Evolutionary conservation across 2,113 vertebrate genomes (phyloP).

Genomic region (Talpa occidentalis): DNA sequence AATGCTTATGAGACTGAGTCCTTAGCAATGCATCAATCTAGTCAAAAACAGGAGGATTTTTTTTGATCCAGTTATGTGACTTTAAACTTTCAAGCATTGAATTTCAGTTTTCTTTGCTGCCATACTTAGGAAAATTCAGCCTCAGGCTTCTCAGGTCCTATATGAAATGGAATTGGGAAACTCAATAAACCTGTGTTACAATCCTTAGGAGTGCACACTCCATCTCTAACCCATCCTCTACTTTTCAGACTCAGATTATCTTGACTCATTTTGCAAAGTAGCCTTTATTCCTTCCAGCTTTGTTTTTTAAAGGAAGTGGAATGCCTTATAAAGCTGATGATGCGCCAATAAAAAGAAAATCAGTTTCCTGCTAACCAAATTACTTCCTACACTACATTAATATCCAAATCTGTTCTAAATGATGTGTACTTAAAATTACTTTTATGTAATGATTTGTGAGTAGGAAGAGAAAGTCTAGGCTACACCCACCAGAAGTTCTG

Average conservation of each 20-base stretch:
- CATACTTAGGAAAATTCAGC: neutral
- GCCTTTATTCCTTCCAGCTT: neutral
- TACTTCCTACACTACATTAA: neutral
- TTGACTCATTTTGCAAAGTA: neutral
- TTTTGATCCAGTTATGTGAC: neutral
- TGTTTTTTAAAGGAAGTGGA: neutral
- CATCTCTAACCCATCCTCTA: neutral
- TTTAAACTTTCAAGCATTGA: neutral
- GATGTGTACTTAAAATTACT: neutral
- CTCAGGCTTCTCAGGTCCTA: neutral
- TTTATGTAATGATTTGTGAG: neutral
- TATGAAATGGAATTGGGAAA: slow-evolving; percentile 20
- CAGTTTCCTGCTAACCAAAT: neutral
- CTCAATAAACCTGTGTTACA: neutral
- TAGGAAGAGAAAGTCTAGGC: neutral
- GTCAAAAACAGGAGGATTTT: neutral
- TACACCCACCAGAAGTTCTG: neutral
- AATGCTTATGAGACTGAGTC: neutral
- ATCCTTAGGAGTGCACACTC: neutral
- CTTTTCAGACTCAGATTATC: slow-evolving; percentile 53
- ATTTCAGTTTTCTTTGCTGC: slow-evolving; percentile 8
- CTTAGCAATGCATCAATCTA: neutral
- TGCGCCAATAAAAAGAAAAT: slow-evolving; percentile 29
- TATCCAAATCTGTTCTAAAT: slow-evolving; percentile 46
- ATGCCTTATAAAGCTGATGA: neutral